A percentile compares a stretch with the other conserved stretches of the same genome.
Conservation (phyloP, 2,888 invertebrate species). For the Macropis europaea region DNA sequence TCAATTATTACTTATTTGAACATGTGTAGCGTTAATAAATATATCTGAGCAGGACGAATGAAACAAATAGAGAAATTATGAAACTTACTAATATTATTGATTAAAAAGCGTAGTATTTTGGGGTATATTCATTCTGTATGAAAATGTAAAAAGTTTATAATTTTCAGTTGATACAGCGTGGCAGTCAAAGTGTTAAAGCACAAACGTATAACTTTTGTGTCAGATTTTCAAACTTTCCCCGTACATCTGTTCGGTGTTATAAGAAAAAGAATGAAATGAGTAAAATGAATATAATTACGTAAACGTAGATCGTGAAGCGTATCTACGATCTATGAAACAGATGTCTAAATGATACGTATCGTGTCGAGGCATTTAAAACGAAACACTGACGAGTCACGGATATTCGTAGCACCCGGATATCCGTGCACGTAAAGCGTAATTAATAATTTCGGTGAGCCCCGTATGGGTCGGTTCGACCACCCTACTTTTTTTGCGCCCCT, state of each 20-base stretch:
- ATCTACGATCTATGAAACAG: slow-evolving; percentile 16
- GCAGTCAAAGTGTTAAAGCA: too few relatives aligned
- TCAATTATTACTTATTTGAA: too few relatives aligned
- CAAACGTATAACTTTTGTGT: too few relatives aligned
- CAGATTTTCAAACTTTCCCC: too few relatives aligned
- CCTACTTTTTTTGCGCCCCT: slow-evolving; percentile 19
- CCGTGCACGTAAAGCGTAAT: slow-evolving; percentile 59
- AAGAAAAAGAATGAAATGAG: not conserved
- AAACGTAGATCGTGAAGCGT: not conserved
- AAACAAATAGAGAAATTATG: too few relatives aligned
- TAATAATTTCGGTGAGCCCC: slow-evolving; percentile 60
- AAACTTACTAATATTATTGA: too few relatives aligned
- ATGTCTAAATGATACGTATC: slow-evolving; percentile 20
- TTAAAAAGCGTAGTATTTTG: too few relatives aligned
- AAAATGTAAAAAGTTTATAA: too few relatives aligned
- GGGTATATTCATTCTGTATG: too few relatives aligned
- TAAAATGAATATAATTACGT: not conserved
- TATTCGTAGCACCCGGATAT: slow-evolving; percentile 58
- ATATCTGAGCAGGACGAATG: too few relatives aligned
- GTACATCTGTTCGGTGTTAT: not conserved
- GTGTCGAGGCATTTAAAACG: slow-evolving; percentile 31
- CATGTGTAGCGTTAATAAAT: too few relatives aligned
- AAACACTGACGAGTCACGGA: slow-evolving; percentile 42
- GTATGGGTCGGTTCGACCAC: slow-evolving; percentile 21
- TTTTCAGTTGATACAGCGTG: too few relatives aligned